Conservation (phyloP, 2,113 vertebrate species). For the Bolborhynchus lineola region DNA sequence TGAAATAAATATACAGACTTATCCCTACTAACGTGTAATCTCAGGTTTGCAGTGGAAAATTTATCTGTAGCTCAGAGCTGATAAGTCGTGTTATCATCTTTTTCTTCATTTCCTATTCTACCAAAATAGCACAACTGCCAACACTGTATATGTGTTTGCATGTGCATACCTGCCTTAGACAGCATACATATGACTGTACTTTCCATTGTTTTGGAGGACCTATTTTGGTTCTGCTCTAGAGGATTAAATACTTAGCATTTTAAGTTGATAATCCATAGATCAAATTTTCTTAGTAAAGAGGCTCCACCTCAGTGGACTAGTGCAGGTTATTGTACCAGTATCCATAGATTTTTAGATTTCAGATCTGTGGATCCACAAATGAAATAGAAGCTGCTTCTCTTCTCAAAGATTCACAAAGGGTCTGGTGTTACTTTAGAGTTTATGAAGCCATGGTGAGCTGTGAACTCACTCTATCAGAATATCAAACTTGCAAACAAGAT, state of each 20-base stretch:
- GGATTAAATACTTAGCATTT: not conserved
- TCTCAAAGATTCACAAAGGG: not conserved
- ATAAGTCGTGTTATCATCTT: not conserved
- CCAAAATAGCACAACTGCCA: not conserved
- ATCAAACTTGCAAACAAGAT: not conserved
- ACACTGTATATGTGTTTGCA: not conserved
- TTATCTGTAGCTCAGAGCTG: not conserved
- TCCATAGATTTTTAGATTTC: not conserved
- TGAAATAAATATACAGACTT: not conserved
- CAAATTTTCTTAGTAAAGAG: not conserved
- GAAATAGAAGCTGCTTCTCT: not conserved
- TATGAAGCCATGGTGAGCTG: not conserved
- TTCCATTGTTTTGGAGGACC: not conserved
- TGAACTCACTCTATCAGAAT: not conserved
- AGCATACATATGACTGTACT: not conserved
- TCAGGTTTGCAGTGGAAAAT: not conserved
- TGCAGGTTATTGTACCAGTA: not conserved
- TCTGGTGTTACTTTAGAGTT: not conserved
- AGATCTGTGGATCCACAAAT: not conserved
- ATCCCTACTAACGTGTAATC: not conserved
- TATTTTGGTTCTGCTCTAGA: not conserved
- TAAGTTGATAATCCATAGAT: not conserved
- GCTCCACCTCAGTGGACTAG: not conserved
- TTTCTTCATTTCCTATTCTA: constrained; percentile 19
- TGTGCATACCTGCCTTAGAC: not conserved